Percentiles rank a stretch among this genome's conserved stretches.
These are phyloP conservation scores for Amorpha juglandis DNA, from an alignment of 2,888 invertebrate genomes.

Conservation along the genomic window DNA sequence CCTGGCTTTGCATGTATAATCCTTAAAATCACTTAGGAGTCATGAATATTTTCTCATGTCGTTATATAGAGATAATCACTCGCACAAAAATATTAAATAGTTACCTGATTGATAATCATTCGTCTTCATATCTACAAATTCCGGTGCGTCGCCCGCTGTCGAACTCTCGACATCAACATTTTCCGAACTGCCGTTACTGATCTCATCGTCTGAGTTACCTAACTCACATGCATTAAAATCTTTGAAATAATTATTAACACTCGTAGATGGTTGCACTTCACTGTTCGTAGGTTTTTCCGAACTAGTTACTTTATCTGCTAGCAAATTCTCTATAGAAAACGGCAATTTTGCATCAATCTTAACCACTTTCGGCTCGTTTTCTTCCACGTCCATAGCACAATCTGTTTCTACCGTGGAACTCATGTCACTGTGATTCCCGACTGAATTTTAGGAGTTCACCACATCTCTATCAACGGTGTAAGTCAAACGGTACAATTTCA, in stretches of 20 bases:
- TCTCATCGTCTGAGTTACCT: slow-evolving; percentile 62
- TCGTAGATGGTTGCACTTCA: slow-evolving; percentile 43
- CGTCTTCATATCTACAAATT: slow-evolving; percentile 56
- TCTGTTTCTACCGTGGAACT: slow-evolving; percentile 32
- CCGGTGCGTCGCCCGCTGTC: slow-evolving; percentile 61
- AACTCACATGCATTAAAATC: slow-evolving; percentile 46
- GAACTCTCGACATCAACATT: slow-evolving; percentile 74
- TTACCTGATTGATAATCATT: slow-evolving; percentile 75
- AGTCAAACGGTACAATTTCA: slow-evolving; percentile 54
- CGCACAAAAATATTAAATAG: not conserved
- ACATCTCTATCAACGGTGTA: slow-evolving; percentile 20
- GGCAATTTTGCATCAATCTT: slow-evolving; percentile 65
- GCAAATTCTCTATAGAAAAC: slow-evolving; percentile 74
- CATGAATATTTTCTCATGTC: too few species aligned
- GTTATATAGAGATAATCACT: not conserved
- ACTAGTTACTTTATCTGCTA: slow-evolving; percentile 66
- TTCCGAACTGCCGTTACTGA: slow-evolving; percentile 64
- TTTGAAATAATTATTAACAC: slow-evolving; percentile 36
- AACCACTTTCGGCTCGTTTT: slow-evolving; percentile 50
- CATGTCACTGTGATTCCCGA: slow-evolving; percentile 26
- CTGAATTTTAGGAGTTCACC: slow-evolving; percentile 16
- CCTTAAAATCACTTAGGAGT: not conserved
- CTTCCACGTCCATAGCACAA: slow-evolving; percentile 56
- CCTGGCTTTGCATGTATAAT: too few species aligned
- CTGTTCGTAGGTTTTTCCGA: slow-evolving; percentile 37